phyloP scores from a whole-genome alignment of 2,888 invertebrate genomes.

The Nycteola revayana region DNA sequence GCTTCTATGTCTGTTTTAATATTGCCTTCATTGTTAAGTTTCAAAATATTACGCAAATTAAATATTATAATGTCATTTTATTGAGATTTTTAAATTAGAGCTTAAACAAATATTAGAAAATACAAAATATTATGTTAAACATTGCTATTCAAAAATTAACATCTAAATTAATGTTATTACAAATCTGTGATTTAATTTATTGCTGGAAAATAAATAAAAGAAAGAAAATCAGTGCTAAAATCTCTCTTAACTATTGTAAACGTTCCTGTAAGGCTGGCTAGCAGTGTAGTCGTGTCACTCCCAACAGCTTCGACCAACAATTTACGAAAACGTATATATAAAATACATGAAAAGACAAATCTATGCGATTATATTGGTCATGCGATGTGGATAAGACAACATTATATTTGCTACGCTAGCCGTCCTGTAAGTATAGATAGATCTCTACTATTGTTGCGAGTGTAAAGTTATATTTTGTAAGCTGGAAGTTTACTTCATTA shows the following conservation, averaged over 20 bases:
- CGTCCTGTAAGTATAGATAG: conserved; percentile 78
- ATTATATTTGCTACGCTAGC: no score
- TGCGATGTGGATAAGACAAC: no score
- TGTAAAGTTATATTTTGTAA: conserved; percentile 44
- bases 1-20: conserved; percentile 20
- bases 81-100: conserved; percentile 61
- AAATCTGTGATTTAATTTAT: conserved; percentile 80
- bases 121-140: conserved; percentile 41
- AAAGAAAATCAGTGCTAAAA: conserved; percentile 36
- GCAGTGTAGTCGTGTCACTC: no score
- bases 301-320: no score
- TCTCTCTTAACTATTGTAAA: conserved; percentile 71
- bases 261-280: no score
- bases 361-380: no score
- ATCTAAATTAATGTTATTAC: conserved; percentile 67
- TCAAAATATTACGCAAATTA: conserved; percentile 69
- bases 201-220: conserved; percentile 51
- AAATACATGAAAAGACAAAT: no score
- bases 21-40: conserved; percentile 68
- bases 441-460: conserved; percentile 74
- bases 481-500: no score
- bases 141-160: conserved; percentile 51
- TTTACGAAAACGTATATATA: no score
- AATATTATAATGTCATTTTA: conserved; percentile 52
- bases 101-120: conserved; percentile 48